phyloP scores from a whole-genome alignment of 2,797 vertebrate genomes.

The Scolopax rusticola region DNA sequence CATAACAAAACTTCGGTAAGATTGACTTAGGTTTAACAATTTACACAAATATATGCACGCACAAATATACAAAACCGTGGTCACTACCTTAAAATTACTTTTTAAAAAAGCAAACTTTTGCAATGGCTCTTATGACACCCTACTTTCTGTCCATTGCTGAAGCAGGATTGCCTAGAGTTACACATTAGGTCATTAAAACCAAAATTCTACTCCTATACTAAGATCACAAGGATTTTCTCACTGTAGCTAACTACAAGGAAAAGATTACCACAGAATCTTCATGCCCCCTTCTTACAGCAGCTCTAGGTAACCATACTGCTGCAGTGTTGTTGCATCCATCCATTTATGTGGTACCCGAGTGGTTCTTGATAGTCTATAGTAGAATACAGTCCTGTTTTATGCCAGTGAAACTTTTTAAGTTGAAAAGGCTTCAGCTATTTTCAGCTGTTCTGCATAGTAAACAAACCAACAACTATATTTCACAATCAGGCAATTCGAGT shows the following conservation, averaged over 20 bases:
- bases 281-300: not conserved
- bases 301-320: not conserved
- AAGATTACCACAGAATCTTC: not conserved
- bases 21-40: not conserved
- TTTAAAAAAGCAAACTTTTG: not conserved
- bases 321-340: not conserved
- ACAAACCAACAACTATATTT: not conserved
- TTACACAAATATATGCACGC: not conserved
- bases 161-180: too few relatives aligned
- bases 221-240: not conserved
- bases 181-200: not conserved
- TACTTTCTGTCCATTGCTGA: not conserved
- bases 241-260: not conserved
- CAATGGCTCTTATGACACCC: not conserved
- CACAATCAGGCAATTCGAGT: not conserved
- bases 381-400: not conserved
- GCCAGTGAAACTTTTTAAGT: not conserved
- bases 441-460: not conserved
- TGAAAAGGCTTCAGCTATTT: not conserved
- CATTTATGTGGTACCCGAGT: not conserved
- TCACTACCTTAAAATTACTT: not conserved
- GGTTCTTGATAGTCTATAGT: not conserved
- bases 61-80: not conserved
- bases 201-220: not conserved
- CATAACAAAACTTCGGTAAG: accelerated